These are phyloP conservation scores for Drosophila kanapiae DNA, from an alignment of 1,140 invertebrate genomes.

Conservation along the genomic window DNA sequence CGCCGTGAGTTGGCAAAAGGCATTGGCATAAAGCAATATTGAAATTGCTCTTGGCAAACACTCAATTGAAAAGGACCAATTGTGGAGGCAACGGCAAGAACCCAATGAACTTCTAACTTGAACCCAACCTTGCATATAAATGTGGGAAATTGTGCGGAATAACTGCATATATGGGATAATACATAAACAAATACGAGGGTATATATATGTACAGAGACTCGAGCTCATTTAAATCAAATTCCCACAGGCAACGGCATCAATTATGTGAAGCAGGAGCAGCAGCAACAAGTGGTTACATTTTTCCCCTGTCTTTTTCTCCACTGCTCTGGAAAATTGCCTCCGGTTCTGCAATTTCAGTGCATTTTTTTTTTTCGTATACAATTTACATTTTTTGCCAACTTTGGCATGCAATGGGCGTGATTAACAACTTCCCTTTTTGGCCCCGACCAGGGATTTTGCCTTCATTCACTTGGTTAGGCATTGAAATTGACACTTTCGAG, in stretches of 20 bases:
- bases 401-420: constrained; percentile 65
- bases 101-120: constrained; percentile 30
- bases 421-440: constrained; percentile 68
- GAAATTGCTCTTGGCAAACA: constrained; percentile 52
- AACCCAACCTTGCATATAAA: constrained; percentile 17
- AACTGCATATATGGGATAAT: constrained; percentile 20
- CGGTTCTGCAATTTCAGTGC: constrained; percentile 62
- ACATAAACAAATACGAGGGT: constrained; percentile 11
- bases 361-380: constrained; percentile 41
- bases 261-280: constrained; percentile 44
- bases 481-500: constrained; percentile 54
- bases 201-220: constrained; percentile 9
- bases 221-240: constrained; percentile 61
- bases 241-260: constrained; percentile 59
- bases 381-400: constrained; percentile 65
- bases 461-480: constrained; percentile 46
- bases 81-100: constrained; percentile 8
- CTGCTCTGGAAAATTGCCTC: constrained; percentile 74
- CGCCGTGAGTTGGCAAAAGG: constrained; percentile 45
- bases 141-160: constrained; percentile 62
- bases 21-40: constrained; percentile 36
- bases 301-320: constrained; percentile 25
- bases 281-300: constrained; percentile 65
- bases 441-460: constrained; percentile 18
- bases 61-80: constrained; percentile 46